Base-by-base conservation (phyloP, 2,888 invertebrate genomes). In the Habroteleia sp. region DNA sequence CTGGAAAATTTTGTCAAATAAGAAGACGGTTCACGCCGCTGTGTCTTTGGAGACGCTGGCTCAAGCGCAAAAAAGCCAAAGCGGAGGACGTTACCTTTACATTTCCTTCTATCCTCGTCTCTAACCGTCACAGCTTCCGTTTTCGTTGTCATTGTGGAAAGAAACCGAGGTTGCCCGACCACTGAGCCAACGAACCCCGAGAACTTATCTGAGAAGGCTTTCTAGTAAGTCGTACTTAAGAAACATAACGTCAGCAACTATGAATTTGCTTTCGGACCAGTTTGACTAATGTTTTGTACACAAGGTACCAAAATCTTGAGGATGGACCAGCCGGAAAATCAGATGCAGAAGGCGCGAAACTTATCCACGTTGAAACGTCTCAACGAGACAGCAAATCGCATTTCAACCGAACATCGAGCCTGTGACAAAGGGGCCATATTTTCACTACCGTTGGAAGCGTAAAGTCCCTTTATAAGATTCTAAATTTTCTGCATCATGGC, bases 391-490 rank as follows among this genome's bases (percentile, higher is more conserved):
- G 76, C 75, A 75, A 79, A 77, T 75, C 76, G 77, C 80, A 80
- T 79, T 77, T 81, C 74, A 68, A 76, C 31, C 41, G 60, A 71
- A 84, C 84, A 84, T 84, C 84, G 84, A 87, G 86, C 84, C 87
- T 87, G 87, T 85, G 82, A 85, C 81, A 82, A 83, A 77, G 87
- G 87, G 86, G 87, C 87, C 87, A 87, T 87, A 87, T 87, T 87
- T 87, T 87, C 85, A 83, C 83, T 82, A 81, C 80, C 74, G 74
- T 76, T 66, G 46, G 69, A 78, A 63, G 56, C 50, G 66, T 54
- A 31, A 73, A 74, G 74, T 76, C 71, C 81, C 80, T 77, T 81
- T 82, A 81, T 84, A 80, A 83, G 85, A 87, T 87, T 87, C 85
- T 87, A 88, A 87, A 88, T 87, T 81, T 76, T 84, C 83, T 83